A percentile compares a stretch with the other conserved stretches of the same genome.
Conservation (phyloP, 2,113 vertebrate genomes). For the Lophura nycthemera region DNA sequence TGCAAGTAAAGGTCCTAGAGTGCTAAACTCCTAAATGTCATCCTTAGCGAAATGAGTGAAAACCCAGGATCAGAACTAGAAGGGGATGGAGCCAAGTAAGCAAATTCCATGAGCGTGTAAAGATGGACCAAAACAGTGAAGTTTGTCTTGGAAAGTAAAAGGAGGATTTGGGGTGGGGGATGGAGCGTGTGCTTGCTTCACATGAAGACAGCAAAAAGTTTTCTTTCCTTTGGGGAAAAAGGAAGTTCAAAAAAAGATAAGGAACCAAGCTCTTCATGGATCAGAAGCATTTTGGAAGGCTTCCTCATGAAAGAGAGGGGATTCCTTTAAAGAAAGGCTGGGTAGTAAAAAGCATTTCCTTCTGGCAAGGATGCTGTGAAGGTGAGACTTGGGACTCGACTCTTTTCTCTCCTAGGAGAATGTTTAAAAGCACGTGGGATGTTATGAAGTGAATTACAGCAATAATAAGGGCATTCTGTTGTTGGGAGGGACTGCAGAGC, state of each 20-base stretch:
- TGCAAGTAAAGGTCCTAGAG: background rate
- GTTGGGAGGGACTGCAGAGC: background rate
- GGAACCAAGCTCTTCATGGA: background rate
- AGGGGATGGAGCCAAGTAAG: background rate
- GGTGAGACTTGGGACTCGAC: slow-evolving; percentile 4
- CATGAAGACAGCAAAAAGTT: background rate
- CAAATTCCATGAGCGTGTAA: background rate
- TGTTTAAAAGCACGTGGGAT: slow-evolving; percentile 26
- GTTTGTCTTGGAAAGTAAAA: background rate
- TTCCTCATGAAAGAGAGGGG: slow-evolving; percentile 4
- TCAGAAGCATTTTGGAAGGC: slow-evolving; percentile 4
- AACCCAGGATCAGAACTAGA: background rate
- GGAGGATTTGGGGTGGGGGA: background rate
- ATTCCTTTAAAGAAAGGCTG: slow-evolving; percentile 4
- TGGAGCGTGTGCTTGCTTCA: background rate
- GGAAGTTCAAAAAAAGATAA: background rate
- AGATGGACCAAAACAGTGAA: background rate
- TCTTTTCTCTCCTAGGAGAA: background rate
- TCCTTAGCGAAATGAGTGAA: background rate
- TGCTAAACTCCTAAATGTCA: background rate
- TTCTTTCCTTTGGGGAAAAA: background rate
- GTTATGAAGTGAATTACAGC: slow-evolving; percentile 24
- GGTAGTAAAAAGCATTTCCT: background rate
- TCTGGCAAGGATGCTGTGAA: slow-evolving; percentile 34
- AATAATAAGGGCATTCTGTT: slow-evolving; percentile 22